A percentile compares a stretch with the other conserved stretches of the same genome.
Conservation (phyloP, 2,888 invertebrate species). For the Drosophila demipolita region DNA sequence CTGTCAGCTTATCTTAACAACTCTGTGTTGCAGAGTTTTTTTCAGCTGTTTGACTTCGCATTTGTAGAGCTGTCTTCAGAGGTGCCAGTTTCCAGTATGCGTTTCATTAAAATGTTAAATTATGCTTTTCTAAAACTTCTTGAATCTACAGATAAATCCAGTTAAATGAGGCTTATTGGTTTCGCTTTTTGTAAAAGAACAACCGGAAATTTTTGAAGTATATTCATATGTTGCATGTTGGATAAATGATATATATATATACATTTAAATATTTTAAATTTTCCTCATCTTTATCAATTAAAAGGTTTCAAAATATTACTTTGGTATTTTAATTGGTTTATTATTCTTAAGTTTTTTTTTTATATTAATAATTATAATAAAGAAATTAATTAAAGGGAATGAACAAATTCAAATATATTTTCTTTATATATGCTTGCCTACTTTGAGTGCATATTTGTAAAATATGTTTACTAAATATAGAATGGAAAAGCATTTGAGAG, state of each 20-base stretch:
- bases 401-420: too few species aligned
- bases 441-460: neutral
- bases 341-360: neutral
- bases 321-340: neutral
- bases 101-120: neutral
- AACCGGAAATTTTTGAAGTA: neutral
- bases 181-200: neutral
- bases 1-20: constrained; percentile 7
- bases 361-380: neutral
- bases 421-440: neutral
- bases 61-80: neutral
- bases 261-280: neutral
- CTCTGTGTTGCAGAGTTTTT: constrained; percentile 7
- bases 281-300: too few species aligned
- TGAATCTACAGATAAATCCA: neutral
- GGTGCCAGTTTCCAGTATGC: neutral
- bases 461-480: neutral
- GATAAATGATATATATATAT: neutral
- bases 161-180: neutral
- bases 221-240: neutral
- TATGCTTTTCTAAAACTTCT: neutral
- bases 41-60: neutral
- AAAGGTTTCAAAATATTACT: neutral
- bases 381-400: neutral
- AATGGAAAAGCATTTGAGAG: constrained; percentile 3